Evolutionary conservation across 2,113 vertebrate species (phyloP), one percentile per base, ranked within the genome.

Genomic region (Baryphthengus martii): DNA sequence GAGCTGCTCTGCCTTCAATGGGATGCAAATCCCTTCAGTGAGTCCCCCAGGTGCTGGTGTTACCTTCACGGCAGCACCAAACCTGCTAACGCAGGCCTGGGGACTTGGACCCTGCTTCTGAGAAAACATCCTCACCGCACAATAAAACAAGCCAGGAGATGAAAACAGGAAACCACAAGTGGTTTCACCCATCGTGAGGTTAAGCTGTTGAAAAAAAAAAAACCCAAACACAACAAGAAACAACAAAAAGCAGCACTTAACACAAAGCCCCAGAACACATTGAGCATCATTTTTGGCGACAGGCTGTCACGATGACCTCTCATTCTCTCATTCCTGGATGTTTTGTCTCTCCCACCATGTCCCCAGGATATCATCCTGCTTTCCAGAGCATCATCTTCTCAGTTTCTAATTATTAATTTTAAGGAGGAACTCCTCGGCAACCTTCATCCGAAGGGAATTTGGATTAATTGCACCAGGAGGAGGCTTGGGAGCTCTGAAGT

Each of bases 131-230:
- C n/a, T 81, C 61, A 33, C 33, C 7, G 12, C 13, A 16, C 9
- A 29, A 37, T 42, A 70, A 42, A 49, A 72, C 11, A 79, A 66
- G 59, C 5, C n/a, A 33, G 65, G 52, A 45, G 37, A 87, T 53
- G 58, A 95, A 88, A 95, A 88, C 94, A 96, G 93, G 95, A 95
- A 97, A 65, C 74, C 74, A 47, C 74, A 79, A 58, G 24, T 39
- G 63, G 80, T 92, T 95, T 92, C 40, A 94, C 49, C 62, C 58
- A 8, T 44, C 37, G 26, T 20, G 77, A 86, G 79, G 79, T 40
- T 86, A 47, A 80, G 4, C 10, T 25, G 5, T 14, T 66, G 9
- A 29, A 61, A 82, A 68, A 56, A 25, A 55, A 24, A 9, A 19
- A 33, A 42, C 18, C 15, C 18, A 45, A 17, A 44, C 71, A 25